These are phyloP conservation scores for Sparus aurata DNA, from an alignment of 2,797 vertebrate species.

Conservation along the genomic window DNA sequence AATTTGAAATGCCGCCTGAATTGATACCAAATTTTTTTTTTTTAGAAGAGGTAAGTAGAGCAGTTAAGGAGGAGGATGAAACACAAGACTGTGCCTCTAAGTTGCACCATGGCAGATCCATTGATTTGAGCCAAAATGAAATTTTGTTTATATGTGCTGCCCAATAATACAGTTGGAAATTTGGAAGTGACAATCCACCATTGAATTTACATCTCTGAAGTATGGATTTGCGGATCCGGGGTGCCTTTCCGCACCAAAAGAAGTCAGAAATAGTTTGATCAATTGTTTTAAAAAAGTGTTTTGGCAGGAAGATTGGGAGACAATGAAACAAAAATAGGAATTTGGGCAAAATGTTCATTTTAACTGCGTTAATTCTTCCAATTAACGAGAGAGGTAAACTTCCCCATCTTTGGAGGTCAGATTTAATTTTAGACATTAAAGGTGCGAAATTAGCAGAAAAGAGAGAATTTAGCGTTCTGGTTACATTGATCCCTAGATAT, in stretches of 20 bases:
- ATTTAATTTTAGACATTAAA: conserved; percentile 2
- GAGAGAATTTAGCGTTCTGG: background rate
- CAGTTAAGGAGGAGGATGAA: background rate
- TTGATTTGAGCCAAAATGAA: background rate
- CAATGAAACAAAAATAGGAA: conserved; percentile 2
- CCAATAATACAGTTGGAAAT: conserved; percentile 17
- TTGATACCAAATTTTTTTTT: conserved; percentile 9
- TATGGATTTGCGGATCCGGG: background rate
- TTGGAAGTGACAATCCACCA: background rate
- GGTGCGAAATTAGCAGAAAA: conserved; percentile 7
- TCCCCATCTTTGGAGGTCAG: conserved; percentile 6
- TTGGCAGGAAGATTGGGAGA: background rate
- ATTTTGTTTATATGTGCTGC: conserved; percentile 8
- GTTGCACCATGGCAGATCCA: background rate
- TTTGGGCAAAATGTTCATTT: conserved; percentile 4
- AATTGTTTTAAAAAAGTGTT: background rate
- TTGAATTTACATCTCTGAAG: conserved; percentile 21
- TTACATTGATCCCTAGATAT: conserved; percentile 26
- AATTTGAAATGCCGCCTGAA: conserved; percentile 4
- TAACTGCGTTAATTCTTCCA: conserved; percentile 2
- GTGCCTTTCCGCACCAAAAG: conserved; percentile 6
- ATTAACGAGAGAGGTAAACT: background rate
- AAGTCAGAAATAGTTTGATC: conserved; percentile 11
- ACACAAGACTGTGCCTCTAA: background rate
- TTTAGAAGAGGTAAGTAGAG: background rate